Percentiles rank a stretch among this genome's conserved stretches.
phyloP scores from a whole-genome alignment of 2,113 vertebrate genomes.

The Oreotrochilus melanogaster region DNA sequence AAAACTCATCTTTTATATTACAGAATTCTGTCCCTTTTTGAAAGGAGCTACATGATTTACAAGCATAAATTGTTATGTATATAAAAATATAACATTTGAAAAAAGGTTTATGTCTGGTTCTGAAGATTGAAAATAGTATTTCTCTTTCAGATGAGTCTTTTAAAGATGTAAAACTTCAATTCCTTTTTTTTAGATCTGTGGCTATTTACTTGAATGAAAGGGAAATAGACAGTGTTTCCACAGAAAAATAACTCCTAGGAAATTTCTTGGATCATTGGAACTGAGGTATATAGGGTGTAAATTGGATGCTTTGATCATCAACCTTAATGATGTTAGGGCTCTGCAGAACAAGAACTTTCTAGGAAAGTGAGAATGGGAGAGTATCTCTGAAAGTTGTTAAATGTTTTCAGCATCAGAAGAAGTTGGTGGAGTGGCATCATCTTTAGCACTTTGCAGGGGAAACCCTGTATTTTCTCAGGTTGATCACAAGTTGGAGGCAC shows the following conservation, averaged over 20 bases:
- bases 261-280: neutral
- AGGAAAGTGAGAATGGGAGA: neutral
- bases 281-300: neutral
- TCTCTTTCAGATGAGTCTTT: neutral
- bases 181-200: neutral
- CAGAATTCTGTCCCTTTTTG: neutral
- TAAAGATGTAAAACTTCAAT: constrained; percentile 1
- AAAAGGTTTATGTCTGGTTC: neutral
- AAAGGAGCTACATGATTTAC: neutral
- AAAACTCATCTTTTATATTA: neutral
- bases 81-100: neutral
- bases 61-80: neutral
- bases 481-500: neutral
- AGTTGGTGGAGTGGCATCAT: neutral
- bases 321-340: neutral
- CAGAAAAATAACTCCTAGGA: neutral
- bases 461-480: neutral
- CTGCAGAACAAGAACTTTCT: neutral
- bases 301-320: neutral
- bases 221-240: neutral
- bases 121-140: neutral
- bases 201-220: neutral
- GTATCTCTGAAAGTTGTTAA: neutral
- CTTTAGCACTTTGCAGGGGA: neutral
- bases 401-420: neutral